phyloP scores from a whole-genome alignment of 2,113 vertebrate genomes.

The Grammomys dolichurus region DNA sequence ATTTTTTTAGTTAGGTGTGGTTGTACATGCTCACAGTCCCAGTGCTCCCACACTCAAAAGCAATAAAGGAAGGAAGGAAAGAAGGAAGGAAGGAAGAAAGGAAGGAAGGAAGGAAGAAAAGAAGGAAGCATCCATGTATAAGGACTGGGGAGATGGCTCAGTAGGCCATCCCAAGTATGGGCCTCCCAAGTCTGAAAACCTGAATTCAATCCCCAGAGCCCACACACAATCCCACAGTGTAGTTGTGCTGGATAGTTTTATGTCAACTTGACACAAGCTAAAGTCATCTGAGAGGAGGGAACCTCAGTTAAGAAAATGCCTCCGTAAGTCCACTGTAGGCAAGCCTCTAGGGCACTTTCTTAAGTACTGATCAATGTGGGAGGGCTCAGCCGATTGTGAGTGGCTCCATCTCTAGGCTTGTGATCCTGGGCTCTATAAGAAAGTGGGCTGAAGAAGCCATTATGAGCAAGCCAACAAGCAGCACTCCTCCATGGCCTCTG shows the following conservation, averaged over 20 bases:
- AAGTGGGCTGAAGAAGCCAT: neutral
- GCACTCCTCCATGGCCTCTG: neutral
- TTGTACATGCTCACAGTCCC: neutral
- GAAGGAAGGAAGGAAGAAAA: neutral
- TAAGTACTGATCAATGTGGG: neutral
- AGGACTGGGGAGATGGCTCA: neutral
- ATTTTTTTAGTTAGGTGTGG: neutral
- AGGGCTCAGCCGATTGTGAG: neutral
- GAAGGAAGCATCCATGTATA: neutral
- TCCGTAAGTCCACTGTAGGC: neutral
- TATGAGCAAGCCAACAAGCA: neutral
- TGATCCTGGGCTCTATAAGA: neutral
- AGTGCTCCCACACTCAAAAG: neutral
- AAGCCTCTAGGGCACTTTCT: neutral
- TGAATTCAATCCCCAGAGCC: neutral
- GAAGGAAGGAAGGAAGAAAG: no score
- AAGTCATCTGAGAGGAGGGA: neutral
- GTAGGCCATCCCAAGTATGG: no score
- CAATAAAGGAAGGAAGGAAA: neutral
- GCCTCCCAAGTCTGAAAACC: neutral
- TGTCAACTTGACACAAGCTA: neutral
- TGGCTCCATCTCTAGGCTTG: neutral
- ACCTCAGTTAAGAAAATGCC: neutral
- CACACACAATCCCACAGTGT: neutral
- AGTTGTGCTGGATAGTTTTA: neutral